phyloP scores from a whole-genome alignment of 2,113 vertebrate genomes.

The Cynopterus brachyotis region DNA sequence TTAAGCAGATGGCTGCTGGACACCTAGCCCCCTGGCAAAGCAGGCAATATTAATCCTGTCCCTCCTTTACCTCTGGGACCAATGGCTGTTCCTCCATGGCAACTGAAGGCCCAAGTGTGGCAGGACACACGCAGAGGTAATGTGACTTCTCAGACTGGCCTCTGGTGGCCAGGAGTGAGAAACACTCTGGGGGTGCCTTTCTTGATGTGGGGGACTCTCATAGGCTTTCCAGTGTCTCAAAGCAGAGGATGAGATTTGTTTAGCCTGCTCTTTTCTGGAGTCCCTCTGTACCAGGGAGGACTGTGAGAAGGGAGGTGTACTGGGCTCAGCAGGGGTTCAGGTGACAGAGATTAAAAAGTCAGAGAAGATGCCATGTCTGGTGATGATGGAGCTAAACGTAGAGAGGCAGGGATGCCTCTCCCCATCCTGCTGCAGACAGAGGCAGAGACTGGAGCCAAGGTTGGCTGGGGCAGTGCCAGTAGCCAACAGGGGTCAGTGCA shows the following conservation, averaged over 20 bases:
- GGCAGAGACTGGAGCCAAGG: background rate
- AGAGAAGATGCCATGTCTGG: background rate
- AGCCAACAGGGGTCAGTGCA: background rate
- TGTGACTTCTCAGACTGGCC: background rate
- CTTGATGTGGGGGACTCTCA: background rate
- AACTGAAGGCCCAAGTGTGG: rapidly evolving
- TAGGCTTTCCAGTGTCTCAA: background rate
- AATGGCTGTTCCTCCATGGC: background rate
- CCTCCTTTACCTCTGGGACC: conserved; percentile 31
- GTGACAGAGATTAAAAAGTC: background rate
- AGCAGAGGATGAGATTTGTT: background rate
- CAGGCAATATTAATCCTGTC: background rate
- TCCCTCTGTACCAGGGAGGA: background rate
- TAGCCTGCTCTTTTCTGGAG: background rate
- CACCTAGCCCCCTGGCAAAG: background rate
- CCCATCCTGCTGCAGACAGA: background rate
- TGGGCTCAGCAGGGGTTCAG: background rate
- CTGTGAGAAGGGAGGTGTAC: background rate
- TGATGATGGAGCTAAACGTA: background rate
- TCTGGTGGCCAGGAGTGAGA: background rate
- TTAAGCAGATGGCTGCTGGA: conserved; percentile 42
- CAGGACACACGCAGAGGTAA: rapidly evolving
- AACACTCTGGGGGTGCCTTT: too few species aligned
- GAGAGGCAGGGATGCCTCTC: background rate
- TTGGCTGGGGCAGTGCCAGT: background rate